Conservation (phyloP, 2,888 invertebrate genomes). For the Hirtodrosophila confusa region DNA sequence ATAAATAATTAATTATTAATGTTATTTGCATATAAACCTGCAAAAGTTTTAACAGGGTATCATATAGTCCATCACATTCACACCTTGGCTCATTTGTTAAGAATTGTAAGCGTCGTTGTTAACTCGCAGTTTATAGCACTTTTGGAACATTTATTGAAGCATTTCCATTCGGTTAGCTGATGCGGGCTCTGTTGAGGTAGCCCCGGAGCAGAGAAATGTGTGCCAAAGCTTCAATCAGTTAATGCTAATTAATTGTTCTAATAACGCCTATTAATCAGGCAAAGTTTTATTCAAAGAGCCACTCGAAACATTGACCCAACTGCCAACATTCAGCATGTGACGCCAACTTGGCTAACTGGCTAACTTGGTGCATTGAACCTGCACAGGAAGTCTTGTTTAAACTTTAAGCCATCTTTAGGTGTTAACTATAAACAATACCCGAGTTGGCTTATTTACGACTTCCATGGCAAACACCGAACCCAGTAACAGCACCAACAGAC, state of each 20-base stretch:
- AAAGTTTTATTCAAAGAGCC: not conserved
- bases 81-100: not conserved
- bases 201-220: slow-evolving; percentile 38
- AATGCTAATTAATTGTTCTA: slow-evolving; percentile 74
- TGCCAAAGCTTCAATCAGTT: slow-evolving; percentile 58
- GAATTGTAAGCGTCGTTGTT: slow-evolving; percentile 39
- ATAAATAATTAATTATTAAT: too few species aligned
- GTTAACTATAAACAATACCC: slow-evolving; percentile 77
- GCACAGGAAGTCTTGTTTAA: slow-evolving; percentile 52
- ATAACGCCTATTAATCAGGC: slow-evolving; percentile 63
- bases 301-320: slow-evolving; percentile 1
- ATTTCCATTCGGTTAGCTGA: slow-evolving; percentile 21
- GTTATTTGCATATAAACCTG: too few species aligned
- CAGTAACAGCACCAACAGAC: too few species aligned
- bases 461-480: slow-evolving; percentile 40
- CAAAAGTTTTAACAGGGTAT: slow-evolving; percentile 4
- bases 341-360: not conserved
- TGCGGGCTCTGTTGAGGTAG: slow-evolving; percentile 68
- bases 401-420: slow-evolving; percentile 59
- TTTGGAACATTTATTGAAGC: slow-evolving; percentile 39
- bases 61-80: not conserved
- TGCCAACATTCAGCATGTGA: not conserved
- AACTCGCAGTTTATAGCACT: slow-evolving; percentile 43
- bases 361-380: slow-evolving; percentile 49
- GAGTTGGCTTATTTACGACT: slow-evolving; percentile 66